These are phyloP conservation scores for Atethmia centrago DNA, from an alignment of 2,888 invertebrate genomes.

Conservation along the genomic window DNA sequence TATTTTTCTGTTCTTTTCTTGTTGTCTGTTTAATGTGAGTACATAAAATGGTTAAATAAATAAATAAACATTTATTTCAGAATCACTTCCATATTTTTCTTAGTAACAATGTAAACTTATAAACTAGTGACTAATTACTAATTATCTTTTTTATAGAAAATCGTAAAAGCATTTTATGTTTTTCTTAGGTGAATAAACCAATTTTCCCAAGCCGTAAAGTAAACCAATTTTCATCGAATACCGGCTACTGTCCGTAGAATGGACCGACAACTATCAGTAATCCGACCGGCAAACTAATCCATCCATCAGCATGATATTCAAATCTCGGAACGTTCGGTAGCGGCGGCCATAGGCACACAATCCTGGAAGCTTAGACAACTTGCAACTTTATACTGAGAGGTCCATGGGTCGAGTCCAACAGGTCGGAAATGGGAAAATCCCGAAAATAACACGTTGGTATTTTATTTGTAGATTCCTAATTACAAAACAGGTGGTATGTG, in stretches of 20 bases:
- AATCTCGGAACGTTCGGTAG: conserved; percentile 41
- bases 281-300: conserved; percentile 63
- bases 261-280: conserved; percentile 50
- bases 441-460: neutral
- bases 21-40: too few species aligned
- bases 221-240: conserved; percentile 42
- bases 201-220: neutral
- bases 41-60: too few species aligned
- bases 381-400: conserved; percentile 54
- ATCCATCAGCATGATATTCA: conserved; percentile 66
- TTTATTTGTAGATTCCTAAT: neutral
- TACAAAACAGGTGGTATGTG: neutral
- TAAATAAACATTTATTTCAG: too few species aligned
- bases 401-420: conserved; percentile 43
- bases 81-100: too few species aligned
- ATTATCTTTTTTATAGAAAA: neutral
- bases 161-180: neutral
- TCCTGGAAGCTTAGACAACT: conserved; percentile 38
- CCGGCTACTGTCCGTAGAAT: conserved; percentile 24
- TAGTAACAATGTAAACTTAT: too few species aligned
- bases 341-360: conserved; percentile 46
- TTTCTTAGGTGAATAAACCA: too few species aligned
- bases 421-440: conserved; percentile 19
- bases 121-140: too few species aligned
- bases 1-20: too few species aligned